These are phyloP conservation scores for Aspidiotus rigidus DNA, from an alignment of 2,888 invertebrate genomes.

Conservation along the genomic window DNA sequence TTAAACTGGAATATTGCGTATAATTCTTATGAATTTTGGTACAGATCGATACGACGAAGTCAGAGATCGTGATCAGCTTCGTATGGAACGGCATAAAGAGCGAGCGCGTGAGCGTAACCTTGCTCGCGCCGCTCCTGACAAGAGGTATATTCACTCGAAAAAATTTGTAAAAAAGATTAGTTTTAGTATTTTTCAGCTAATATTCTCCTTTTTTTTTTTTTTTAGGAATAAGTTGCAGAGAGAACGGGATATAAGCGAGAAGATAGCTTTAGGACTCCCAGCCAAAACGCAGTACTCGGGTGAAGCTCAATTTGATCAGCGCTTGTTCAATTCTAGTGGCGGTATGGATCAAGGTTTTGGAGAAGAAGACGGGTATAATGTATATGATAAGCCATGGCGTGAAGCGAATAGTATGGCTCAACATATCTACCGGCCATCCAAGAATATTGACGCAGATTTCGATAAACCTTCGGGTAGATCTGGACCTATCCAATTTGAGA, in stretches of 20 bases:
- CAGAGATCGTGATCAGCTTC: slow-evolving; percentile 71
- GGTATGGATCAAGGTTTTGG: slow-evolving; percentile 92
- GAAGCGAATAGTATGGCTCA: slow-evolving; percentile 74
- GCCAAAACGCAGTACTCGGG: slow-evolving; percentile 61
- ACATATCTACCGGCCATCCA: slow-evolving; percentile 80
- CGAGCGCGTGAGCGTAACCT: slow-evolving; percentile 87
- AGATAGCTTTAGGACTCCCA: slow-evolving; percentile 93
- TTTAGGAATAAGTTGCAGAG: slow-evolving; percentile 59
- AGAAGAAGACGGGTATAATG: slow-evolving; percentile 94
- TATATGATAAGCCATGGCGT: slow-evolving; percentile 98
- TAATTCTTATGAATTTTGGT: slow-evolving; percentile 17
- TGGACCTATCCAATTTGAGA: slow-evolving; percentile 91
- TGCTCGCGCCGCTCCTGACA: slow-evolving; percentile 87
- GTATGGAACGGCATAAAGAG: slow-evolving; percentile 84
- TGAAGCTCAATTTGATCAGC: slow-evolving; percentile 86
- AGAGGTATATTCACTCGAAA: slow-evolving; percentile 48
- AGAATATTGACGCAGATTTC: slow-evolving; percentile 78
- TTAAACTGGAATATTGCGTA: background rate
- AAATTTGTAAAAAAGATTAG: background rate
- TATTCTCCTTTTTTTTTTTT: slow-evolving; percentile 11
- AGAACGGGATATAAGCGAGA: slow-evolving; percentile 95
- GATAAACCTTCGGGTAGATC: slow-evolving; percentile 67
- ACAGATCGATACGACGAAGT: slow-evolving; percentile 58
- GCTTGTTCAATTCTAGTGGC: slow-evolving; percentile 86
- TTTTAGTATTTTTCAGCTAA: background rate